Percentiles rank a stretch among this genome's conserved stretches.
Conservation (phyloP, 2,113 vertebrate species). For the Sylvietta virens region DNA sequence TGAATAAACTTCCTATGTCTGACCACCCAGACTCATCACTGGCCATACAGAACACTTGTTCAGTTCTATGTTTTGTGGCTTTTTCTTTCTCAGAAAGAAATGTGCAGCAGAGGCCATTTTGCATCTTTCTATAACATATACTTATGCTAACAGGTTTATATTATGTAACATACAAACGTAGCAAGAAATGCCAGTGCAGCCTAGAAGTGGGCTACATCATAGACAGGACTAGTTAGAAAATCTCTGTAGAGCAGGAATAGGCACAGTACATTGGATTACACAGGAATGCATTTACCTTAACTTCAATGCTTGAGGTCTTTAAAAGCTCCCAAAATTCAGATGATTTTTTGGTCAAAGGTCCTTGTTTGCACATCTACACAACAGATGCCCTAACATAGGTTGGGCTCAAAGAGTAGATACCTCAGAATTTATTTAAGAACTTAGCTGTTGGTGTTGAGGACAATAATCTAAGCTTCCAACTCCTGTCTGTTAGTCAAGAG, state of each 20-base stretch:
- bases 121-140: neutral
- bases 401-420: neutral
- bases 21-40: neutral
- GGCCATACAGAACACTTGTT: neutral
- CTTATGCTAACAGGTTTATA: neutral
- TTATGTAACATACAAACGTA: neutral
- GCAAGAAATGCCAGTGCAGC: neutral
- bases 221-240: neutral
- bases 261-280: neutral
- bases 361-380: neutral
- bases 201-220: neutral
- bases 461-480: neutral
- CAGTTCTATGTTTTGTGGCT: neutral
- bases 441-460: neutral
- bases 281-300: neutral
- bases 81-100: neutral
- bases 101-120: neutral
- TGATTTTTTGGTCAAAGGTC: neutral
- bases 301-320: neutral
- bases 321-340: neutral
- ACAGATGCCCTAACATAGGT: neutral
- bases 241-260: neutral
- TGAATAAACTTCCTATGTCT: neutral
- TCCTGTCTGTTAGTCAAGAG: neutral
- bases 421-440: neutral